Evolutionary conservation across 2,113 vertebrate species (phyloP).

Genomic region (Phalacrocorax carbo): DNA sequence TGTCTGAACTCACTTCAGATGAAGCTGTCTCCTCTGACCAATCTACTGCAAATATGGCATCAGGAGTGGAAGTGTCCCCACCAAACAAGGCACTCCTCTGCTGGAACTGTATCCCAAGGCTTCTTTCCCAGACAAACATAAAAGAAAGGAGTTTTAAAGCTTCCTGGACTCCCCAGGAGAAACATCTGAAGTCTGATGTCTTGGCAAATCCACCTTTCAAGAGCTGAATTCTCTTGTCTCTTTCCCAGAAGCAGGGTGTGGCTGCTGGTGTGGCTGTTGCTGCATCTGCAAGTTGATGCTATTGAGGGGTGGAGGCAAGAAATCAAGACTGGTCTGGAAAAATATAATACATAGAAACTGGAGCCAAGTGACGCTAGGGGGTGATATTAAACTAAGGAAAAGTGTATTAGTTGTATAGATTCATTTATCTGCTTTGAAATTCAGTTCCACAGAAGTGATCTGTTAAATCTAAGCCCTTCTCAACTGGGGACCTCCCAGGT

Average conservation of each 20-base stretch:
- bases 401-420: background rate
- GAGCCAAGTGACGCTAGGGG: background rate
- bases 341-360: accelerated
- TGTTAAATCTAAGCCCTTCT: background rate
- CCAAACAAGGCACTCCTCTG: background rate
- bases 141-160: background rate
- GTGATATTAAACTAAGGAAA: background rate
- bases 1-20: background rate
- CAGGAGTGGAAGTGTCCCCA: background rate
- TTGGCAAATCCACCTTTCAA: background rate
- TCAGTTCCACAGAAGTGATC: background rate
- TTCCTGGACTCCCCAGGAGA: background rate
- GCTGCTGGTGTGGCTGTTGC: background rate
- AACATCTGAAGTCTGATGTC: background rate
- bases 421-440: background rate
- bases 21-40: background rate
- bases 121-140: background rate
- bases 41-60: background rate
- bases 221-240: background rate
- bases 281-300: background rate
- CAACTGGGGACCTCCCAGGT: background rate
- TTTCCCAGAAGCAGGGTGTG: background rate
- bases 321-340: background rate
- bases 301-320: background rate
- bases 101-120: background rate